Base-by-base conservation (phyloP, 2,888 invertebrate species). In the Sylvicola cinctus region DNA sequence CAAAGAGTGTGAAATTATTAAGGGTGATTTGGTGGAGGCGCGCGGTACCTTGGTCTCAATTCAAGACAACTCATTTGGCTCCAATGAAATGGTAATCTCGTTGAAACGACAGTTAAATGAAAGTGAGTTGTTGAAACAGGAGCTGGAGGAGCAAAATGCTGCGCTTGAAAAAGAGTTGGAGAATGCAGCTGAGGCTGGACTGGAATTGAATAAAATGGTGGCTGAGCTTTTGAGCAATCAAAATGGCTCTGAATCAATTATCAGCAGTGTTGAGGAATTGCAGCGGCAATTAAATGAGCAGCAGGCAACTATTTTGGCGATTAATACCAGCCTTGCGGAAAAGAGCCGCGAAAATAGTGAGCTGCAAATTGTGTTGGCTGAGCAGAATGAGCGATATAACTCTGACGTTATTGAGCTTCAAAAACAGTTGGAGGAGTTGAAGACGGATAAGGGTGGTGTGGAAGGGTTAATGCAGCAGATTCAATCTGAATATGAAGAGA, bases 111-210 rank as follows among this genome's bases (percentile, higher is more conserved):
- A 78, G 46, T 60, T 81, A 29, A 65, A 68, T 42, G 66, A 58
- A 17, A 51, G 58, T 25, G 51, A 63, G 43, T 52, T 50, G 33
- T 50, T 50, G 13, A 66, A 63, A 41, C 44, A 45, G 3, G 62
- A 63, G 36, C 49, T 74, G 29, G 68, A 79, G 50, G 77, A 76
- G 34, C 73, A 81, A 51, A 61, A 79, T 14, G 56, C 65, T 33
- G 64, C 66, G 49, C 48, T 74, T 47, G 68, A 83, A 60, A 68
- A 74, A 49, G 70, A 84, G 48, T 64, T 84, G 29, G 83, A 84
- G 53, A 74, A 70, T 46, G 78, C 81, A 1, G 78, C 83, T 0
- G 78, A 81, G 45, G 78, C 81, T 6, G 75, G 74, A 29, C 58
- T 84, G 41, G 84, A 84, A 53, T 51, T 76, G 32, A 74, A 76